Evolutionary conservation across 1,140 invertebrate genomes (phyloP), one percentile per base, ranked within the genome.

Genomic region (Tetramorium alpestre): DNA sequence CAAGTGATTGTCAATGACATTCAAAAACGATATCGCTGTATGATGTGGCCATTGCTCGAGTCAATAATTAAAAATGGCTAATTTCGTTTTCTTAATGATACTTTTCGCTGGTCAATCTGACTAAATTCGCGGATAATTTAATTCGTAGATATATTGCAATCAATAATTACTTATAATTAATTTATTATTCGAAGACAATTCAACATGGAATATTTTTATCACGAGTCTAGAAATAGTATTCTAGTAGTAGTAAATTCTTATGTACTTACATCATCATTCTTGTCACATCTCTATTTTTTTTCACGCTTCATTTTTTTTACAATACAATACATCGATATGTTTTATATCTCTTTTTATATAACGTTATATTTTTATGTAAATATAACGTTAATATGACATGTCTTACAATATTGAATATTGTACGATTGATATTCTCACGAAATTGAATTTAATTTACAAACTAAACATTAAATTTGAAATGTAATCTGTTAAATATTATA

Each of bases 401-500:
- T 28, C 11, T 22, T 25, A 60, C 11, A 60, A 60, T 60, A 13
- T 47, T 47, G 10, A 47, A 47, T 47, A 47, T 47, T 13, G 47
- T 13, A 47, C 10, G 11, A 47, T 56, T 56, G n/a, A 56, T 56
- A 56, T 8, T 56, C 7, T 56, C 54, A 8, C 5, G 4, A 60
- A 60, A 60, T 60, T 28, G 3, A 60, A 60, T 60, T 60, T 60
- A 60, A 60, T 60, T 60, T 60, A 60, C 11, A 60, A 60, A 28
- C 28, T 28, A 60, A 25, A 60, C 1, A 28, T 56, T 13, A 60
- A 60, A 60, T 28, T 28, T 28, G 4, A 60, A 60, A 60, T 60
- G 13, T 60, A 28, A 60, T 28, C 11, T 13, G 54, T 2, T 56
- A 56, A n/a, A 56, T 56, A 22, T 54, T 54, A 54, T 54, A 56